Conservation (phyloP, 2,113 vertebrate species). For the Orthonyx spaldingii region DNA sequence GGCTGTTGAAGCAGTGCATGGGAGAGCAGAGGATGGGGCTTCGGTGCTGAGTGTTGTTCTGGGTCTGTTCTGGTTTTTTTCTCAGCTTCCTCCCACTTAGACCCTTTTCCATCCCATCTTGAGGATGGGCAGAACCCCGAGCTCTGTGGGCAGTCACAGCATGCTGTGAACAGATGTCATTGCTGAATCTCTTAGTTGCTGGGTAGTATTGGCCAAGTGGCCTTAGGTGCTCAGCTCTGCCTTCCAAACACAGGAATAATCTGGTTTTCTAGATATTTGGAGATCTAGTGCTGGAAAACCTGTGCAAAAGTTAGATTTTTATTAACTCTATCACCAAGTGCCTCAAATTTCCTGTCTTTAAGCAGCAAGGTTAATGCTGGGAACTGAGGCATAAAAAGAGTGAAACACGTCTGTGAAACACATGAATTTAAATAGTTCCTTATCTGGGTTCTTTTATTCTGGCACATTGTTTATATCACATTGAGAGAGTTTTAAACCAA, state of each 20-base stretch:
- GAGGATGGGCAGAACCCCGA: neutral
- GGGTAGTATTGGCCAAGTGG: neutral
- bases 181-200: neutral
- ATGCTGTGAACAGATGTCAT: neutral
- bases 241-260: neutral
- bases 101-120: neutral
- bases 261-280: neutral
- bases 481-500: neutral
- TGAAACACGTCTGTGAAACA: neutral
- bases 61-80: neutral
- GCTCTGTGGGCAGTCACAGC: neutral
- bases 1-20: neutral
- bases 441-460: neutral
- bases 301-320: neutral
- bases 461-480: neutral
- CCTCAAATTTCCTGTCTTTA: neutral
- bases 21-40: neutral
- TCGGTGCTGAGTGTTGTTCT: neutral
- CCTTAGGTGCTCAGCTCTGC: neutral
- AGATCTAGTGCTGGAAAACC: neutral
- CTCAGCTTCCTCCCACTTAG: neutral
- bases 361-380: neutral
- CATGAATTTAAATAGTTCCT: neutral
- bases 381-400: neutral
- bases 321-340: neutral